Evolutionary conservation across 2,113 vertebrate species (phyloP), one percentile per base, ranked within the genome.

Genomic region (Tichodroma muraria): DNA sequence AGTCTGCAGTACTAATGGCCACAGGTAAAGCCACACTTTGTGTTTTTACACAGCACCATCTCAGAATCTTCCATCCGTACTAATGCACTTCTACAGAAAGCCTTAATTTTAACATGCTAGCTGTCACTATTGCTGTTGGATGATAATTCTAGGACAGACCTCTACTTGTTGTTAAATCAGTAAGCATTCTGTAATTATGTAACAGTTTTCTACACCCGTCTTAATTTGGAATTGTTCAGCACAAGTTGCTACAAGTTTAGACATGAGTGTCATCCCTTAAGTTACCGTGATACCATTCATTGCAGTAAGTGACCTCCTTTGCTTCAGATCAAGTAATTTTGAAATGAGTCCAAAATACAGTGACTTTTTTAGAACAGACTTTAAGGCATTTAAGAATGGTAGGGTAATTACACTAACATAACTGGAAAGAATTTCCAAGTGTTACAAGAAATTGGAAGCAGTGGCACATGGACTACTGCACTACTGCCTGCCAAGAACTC

Each of bases 1-100:
- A 99, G 57, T 99, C 99, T 88, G 98, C 95, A 49, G 99, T 99
- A 24, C 96, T 99, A 72, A 99, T 95, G 71, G 99, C 99, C 82
- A 99, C 99, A 98, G 99, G 99, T 99, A 90, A 93, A 54, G 61
- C 44, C 61, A 77, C 31, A 23, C 25, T 66, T 65, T 2, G 0
- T 80, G 19, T 22, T 73, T 66, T 42, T 19, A 53, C 35, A 47
- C 37, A 89, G 57, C 33, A 61, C 33, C 19, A n/a, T 30, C 47
- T 85, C 79, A 42, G 22, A 50, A 70, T 73, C 50, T 56, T 54
- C 53, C 45, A 38, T 63, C 38, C 28, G 16, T 22, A 59, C 38
- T 44, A 53, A 87, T 6, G 45, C 37, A 63, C 33, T 57, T 73
- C 27, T 24, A 6, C 2, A 84, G 76, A 68, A 73, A 86, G 57